A percentile compares a stretch with the other conserved stretches of the same genome.
These are phyloP conservation scores for Micoletzkya japonica DNA, from an alignment of 2,888 invertebrate species.

Conservation along the genomic window DNA sequence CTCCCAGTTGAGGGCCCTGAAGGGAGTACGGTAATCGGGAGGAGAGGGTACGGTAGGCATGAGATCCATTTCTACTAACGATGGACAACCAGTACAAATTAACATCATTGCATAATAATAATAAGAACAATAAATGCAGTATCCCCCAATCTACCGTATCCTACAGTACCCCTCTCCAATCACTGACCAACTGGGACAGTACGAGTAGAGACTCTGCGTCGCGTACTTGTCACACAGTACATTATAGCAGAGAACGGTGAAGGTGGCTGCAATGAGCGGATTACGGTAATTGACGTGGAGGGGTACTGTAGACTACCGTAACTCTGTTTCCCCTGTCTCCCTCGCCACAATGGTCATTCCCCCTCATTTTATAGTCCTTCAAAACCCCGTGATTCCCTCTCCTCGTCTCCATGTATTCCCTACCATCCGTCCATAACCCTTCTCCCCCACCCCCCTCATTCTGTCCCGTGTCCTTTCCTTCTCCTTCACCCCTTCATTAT, in stretches of 20 bases:
- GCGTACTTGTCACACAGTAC: conserved; percentile 98
- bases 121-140: too few relatives aligned
- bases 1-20: conserved; percentile 87
- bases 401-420: neutral
- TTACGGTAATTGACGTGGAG: neutral
- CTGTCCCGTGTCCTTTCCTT: neutral
- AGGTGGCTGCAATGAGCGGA: conserved; percentile 66
- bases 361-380: neutral
- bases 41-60: too few relatives aligned
- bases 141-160: too few relatives aligned
- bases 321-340: too few relatives aligned
- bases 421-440: neutral
- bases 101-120: too few relatives aligned
- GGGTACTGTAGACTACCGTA: too few relatives aligned
- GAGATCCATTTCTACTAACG: too few relatives aligned
- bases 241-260: conserved; percentile 99
- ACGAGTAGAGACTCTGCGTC: conserved; percentile 94
- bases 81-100: too few relatives aligned
- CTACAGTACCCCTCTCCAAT: too few relatives aligned
- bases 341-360: neutral
- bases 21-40: too few relatives aligned
- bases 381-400: neutral
- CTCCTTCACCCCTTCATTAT: neutral
- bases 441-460: neutral
- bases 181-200: conserved; percentile 87